A percentile compares a stretch with the other conserved stretches of the same genome.
phyloP scores from a whole-genome alignment of 2,888 invertebrate species.

The Odontocolon sp. region DNA sequence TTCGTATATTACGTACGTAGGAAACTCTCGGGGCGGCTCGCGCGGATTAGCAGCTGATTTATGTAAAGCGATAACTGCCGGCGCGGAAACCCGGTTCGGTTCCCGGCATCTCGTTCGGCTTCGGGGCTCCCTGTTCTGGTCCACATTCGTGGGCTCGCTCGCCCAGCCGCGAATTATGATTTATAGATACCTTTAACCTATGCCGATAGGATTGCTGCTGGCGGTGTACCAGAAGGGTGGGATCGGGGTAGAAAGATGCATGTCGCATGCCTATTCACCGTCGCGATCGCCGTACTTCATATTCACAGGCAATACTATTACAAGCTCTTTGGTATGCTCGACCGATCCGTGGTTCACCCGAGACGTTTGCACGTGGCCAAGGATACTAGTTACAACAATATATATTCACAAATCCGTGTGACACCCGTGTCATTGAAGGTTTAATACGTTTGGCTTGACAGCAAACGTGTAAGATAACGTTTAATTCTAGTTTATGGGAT shows the following conservation, averaged over 20 bases:
- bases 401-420: too few relatives aligned
- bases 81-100: constrained; percentile 49
- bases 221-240: neutral
- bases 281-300: constrained; percentile 20
- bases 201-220: constrained; percentile 23
- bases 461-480: constrained; percentile 9
- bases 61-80: constrained; percentile 68
- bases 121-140: neutral
- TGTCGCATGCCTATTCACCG: constrained; percentile 17
- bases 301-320: neutral
- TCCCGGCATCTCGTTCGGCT: constrained; percentile 15
- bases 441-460: constrained; percentile 17
- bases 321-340: constrained; percentile 8
- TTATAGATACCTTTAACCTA: constrained; percentile 47
- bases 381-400: neutral
- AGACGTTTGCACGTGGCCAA: neutral
- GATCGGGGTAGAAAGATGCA: neutral
- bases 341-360: neutral
- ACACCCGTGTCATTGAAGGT: constrained; percentile 12
- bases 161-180: constrained; percentile 50
- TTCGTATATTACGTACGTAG: neutral
- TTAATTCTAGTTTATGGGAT: too few relatives aligned
- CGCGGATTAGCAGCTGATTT: constrained; percentile 70
- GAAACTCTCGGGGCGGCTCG: constrained; percentile 41
- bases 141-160: neutral